Percentiles rank a stretch among this genome's conserved stretches.
These are phyloP conservation scores for Orius laevigatus DNA, from an alignment of 1,140 invertebrate genomes.

Conservation along the genomic window DNA sequence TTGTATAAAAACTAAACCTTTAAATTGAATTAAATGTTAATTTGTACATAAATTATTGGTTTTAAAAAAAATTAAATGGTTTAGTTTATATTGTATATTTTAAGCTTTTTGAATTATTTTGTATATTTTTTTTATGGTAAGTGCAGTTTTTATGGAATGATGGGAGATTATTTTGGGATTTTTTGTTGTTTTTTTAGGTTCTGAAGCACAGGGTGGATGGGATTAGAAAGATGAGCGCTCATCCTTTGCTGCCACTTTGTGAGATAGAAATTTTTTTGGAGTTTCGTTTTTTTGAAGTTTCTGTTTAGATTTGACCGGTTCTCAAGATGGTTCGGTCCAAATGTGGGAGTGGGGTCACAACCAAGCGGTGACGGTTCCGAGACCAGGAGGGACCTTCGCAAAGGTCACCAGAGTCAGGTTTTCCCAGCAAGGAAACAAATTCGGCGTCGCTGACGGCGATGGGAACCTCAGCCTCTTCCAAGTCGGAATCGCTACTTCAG, in stretches of 20 bases:
- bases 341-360: conserved; percentile 97
- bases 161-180: conserved; percentile 6
- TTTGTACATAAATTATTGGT: conserved; percentile 5
- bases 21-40: conserved; percentile 11
- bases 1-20: neutral
- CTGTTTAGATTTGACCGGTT: conserved; percentile 74
- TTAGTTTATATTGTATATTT: conserved; percentile 7
- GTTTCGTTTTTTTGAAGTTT: conserved; percentile 3
- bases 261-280: conserved; percentile 36
- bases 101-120: conserved; percentile 6
- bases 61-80: neutral
- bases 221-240: conserved; percentile 84
- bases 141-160: neutral
- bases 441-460: conserved; percentile 85
- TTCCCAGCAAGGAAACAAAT: conserved; percentile 95
- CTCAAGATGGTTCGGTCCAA: conserved; percentile 91
- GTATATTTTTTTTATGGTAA: conserved; percentile 4
- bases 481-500: conserved; percentile 66
- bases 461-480: conserved; percentile 79
- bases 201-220: conserved; percentile 81
- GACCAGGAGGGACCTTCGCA: conserved; percentile 78
- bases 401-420: conserved; percentile 93
- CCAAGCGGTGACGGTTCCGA: conserved; percentile 71
- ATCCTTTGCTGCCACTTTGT: conserved; percentile 89
- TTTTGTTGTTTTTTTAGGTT: conserved; percentile 36